Base-by-base conservation (phyloP, 2,113 vertebrate genomes). In the Calyptomena viridis region DNA sequence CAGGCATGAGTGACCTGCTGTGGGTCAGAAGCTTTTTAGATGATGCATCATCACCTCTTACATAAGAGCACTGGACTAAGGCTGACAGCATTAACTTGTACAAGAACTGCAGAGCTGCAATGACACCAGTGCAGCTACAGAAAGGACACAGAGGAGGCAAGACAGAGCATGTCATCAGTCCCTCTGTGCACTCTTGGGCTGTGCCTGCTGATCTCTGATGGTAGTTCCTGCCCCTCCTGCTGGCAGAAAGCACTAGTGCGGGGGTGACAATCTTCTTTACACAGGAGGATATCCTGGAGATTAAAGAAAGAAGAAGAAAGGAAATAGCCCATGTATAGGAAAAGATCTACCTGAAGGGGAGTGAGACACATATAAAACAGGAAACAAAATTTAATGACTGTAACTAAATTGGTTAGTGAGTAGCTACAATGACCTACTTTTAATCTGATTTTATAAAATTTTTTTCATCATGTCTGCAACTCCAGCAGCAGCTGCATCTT, bases 221-320 rank as follows among this genome's bases (percentile, higher is more conserved):
- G 64, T 55, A 78, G 35, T 6, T 77, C 25, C 50, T 90, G 64
- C 52, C 44, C 53, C 64, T 78, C 64, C 49, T 60, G 67, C 14
- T 52, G 47, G 31, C 37, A 2, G 3, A 3, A 73, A 91, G 30
- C 35, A 77, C 58, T 33, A 35, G 42, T 17, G 63, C 83, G 91
- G 67, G 71, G 75, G 87, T 85, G 85, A 72, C 87, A 91, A 97
- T 87, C 95, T 95, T 63, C 91, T 96, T 95, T 94, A 75, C 25
- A 39, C 58, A 73, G 44, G 24, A 94, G 74, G 78, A 89, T 82
- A 91, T 94, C 79, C 50, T 67, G 63, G 59, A 93, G 90, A 91
- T 94, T 94, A 93, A 73, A 82, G 40, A 87, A 77, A 86, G 87
- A 79, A 58, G 75, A 42, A 73, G 52, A 78, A 87, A 82, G 40